Conservation (phyloP, 2,888 invertebrate genomes). For the Cheilosia pagana region DNA sequence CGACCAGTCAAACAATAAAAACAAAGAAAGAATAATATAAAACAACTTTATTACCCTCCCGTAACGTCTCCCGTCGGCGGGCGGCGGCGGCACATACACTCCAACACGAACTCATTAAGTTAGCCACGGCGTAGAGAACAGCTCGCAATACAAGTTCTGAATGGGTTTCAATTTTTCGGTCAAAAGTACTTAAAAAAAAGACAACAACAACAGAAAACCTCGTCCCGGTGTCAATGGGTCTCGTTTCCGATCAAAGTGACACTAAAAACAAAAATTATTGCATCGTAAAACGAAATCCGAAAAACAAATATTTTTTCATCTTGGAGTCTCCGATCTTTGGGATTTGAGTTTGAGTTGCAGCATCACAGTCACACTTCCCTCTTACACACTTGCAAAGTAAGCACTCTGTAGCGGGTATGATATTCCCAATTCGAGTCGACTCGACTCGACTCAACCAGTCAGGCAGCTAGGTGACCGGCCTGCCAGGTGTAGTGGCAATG, state of each 20-base stretch:
- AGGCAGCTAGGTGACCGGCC: constrained; percentile 62
- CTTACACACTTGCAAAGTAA: constrained; percentile 61
- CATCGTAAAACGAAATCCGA: constrained; percentile 74
- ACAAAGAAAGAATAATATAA: constrained; percentile 43
- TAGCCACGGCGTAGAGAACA: constrained; percentile 56
- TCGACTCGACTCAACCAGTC: constrained; percentile 49
- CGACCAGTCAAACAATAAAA: constrained; percentile 25
- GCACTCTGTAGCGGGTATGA: constrained; percentile 23
- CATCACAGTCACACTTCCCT: constrained; percentile 65
- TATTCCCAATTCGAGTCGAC: neutral
- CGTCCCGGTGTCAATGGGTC: constrained; percentile 59
- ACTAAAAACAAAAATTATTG: constrained; percentile 74
- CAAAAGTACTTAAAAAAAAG: constrained; percentile 63
- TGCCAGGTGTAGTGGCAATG: constrained; percentile 70
- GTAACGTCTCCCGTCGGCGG: constrained; percentile 28
- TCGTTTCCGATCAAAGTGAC: constrained; percentile 73
- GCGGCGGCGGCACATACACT: constrained; percentile 47
- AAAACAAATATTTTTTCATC: constrained; percentile 72
- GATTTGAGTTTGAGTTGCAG: constrained; percentile 32
- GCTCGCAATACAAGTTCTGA: constrained; percentile 61
- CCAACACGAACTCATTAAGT: constrained; percentile 65
- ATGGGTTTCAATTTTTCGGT: constrained; percentile 73
- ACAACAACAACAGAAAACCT: constrained; percentile 36
- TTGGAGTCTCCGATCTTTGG: constrained; percentile 34
- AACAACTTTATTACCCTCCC: constrained; percentile 60